phyloP scores from a whole-genome alignment of 1,140 invertebrate species.

The Phortica variegata region DNA sequence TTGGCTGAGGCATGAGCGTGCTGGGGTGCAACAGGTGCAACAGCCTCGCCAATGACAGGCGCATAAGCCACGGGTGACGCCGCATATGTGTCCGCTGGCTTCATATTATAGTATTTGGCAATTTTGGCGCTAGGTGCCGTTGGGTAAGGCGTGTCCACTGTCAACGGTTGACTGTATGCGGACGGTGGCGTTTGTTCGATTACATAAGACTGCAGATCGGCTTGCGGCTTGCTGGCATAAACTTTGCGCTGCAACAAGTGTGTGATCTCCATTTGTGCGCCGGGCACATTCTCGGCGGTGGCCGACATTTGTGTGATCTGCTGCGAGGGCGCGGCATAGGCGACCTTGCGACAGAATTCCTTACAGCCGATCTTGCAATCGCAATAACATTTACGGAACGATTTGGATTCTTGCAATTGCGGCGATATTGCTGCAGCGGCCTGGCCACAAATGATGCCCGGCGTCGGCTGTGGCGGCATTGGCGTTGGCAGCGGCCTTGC shows the following conservation, averaged over 20 bases:
- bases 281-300: slow-evolving; percentile 29
- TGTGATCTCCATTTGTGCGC: slow-evolving; percentile 36
- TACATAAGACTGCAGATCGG: slow-evolving; percentile 6
- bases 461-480: background rate
- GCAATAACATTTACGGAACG: slow-evolving; percentile 44
- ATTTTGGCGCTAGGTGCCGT: slow-evolving; percentile 21
- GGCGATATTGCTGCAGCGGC: background rate
- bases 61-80: background rate
- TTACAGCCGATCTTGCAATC: slow-evolving; percentile 50
- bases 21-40: slow-evolving; percentile 15
- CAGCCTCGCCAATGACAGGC: slow-evolving; percentile 14
- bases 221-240: slow-evolving; percentile 25
- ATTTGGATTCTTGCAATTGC: too few species aligned
- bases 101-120: slow-evolving; percentile 41
- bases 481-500: background rate
- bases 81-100: slow-evolving; percentile 36
- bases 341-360: slow-evolving; percentile 48
- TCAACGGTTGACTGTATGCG: slow-evolving; percentile 20
- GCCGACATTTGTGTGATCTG: slow-evolving; percentile 41
- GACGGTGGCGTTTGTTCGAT: slow-evolving; percentile 26
- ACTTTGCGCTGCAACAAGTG: slow-evolving; percentile 38
- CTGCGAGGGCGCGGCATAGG: slow-evolving; percentile 25
- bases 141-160: slow-evolving; percentile 11
- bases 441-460: too few species aligned
- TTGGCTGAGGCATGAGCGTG: slow-evolving; percentile 24